Evolutionary conservation across 2,113 vertebrate genomes (phyloP).

Genomic region (Myrmecobius fasciatus): DNA sequence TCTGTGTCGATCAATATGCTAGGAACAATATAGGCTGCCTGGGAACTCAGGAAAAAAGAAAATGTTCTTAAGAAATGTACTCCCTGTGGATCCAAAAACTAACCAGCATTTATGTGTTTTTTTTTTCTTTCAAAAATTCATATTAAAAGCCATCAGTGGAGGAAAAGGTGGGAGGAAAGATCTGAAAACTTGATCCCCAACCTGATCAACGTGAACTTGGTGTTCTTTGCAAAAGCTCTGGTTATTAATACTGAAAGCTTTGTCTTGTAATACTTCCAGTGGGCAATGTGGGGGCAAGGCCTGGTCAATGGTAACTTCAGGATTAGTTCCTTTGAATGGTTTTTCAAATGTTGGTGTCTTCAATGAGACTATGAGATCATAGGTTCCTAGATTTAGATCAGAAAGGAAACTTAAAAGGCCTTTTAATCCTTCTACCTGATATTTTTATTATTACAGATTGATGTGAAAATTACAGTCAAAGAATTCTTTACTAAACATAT

Average conservation of each 20-base stretch:
- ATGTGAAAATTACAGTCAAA: neutral
- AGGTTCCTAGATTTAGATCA: neutral
- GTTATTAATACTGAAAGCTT: neutral
- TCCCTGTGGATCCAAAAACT: neutral
- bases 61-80: neutral
- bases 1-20: neutral
- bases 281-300: neutral
- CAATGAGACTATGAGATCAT: neutral
- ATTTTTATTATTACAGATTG: neutral
- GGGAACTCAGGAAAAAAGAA: neutral
- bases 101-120: neutral
- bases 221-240: neutral
- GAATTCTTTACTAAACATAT: neutral
- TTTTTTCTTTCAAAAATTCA: neutral
- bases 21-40: neutral
- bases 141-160: neutral
- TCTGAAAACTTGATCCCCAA: neutral
- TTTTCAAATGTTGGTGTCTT: neutral
- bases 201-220: neutral
- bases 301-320: neutral
- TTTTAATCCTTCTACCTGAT: neutral
- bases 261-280: neutral
- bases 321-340: neutral
- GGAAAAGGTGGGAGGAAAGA: neutral
- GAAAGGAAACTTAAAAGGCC: neutral